Evolutionary conservation across 2,888 invertebrate species (phyloP).

Genomic region (Venusia cambrica): DNA sequence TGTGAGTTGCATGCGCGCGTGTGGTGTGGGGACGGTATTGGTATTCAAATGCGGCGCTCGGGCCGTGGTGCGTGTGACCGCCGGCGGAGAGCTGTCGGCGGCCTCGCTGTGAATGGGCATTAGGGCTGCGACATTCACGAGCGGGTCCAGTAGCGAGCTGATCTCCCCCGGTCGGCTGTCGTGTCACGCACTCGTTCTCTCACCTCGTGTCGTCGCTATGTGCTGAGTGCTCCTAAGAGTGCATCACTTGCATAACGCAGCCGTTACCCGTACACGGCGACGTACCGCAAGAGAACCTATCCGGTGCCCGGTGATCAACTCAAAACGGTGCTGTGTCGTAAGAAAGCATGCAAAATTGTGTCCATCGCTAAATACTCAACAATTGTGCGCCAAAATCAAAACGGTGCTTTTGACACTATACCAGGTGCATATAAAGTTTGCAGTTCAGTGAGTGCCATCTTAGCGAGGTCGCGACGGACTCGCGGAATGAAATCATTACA

Average conservation of each 20-base stretch:
- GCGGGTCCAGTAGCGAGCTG: conserved; percentile 14
- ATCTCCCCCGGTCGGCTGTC: conserved; percentile 26
- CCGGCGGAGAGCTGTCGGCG: conserved; percentile 37
- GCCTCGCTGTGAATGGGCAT: conserved; percentile 8
- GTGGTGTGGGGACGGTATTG: conserved; percentile 83
- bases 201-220: conserved; percentile 78
- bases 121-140: conserved; percentile 10
- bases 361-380: conserved; percentile 80
- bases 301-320: conserved; percentile 77
- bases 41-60: conserved; percentile 86
- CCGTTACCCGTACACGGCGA: conserved; percentile 32
- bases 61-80: conserved; percentile 70
- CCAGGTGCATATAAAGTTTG: conserved; percentile 77
- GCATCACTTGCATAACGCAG: conserved; percentile 60
- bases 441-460: conserved; percentile 82
- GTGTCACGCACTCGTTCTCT: conserved; percentile 77
- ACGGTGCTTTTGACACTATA: conserved; percentile 80
- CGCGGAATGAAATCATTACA: conserved; percentile 83
- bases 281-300: conserved; percentile 64
- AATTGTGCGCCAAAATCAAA: conserved; percentile 81
- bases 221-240: conserved; percentile 78
- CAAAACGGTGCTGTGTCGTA: conserved; percentile 77
- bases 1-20: conserved; percentile 80
- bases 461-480: conserved; percentile 51
- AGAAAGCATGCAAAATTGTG: conserved; percentile 81